Conservation (phyloP, 2,888 invertebrate species). For the Pantelozetes paolii region DNA sequence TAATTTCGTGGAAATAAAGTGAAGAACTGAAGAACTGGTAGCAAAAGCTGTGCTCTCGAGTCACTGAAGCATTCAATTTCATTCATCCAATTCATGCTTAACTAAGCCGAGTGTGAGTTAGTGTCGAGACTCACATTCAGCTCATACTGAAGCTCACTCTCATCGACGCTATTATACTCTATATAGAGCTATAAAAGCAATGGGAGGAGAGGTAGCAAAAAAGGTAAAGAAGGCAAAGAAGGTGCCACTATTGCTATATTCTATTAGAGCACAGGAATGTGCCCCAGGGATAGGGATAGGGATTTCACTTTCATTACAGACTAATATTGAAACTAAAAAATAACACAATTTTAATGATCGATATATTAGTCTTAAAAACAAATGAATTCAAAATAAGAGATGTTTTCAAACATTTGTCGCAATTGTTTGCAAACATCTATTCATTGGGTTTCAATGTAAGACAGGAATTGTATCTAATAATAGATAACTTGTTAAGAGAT, state of each 20-base stretch:
- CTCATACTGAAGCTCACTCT: not conserved
- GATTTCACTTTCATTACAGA: no score
- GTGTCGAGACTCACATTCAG: not conserved
- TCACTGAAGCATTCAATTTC: constrained; percentile 28
- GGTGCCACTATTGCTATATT: not conserved
- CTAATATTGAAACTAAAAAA: no score
- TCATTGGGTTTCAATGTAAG: not conserved
- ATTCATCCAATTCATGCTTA: constrained; percentile 32
- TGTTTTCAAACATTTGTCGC: no score
- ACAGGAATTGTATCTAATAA: no score
- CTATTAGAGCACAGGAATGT: not conserved
- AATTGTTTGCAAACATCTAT: not conserved
- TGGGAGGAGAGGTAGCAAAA: not conserved
- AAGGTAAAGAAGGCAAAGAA: not conserved
- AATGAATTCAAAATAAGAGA: no score
- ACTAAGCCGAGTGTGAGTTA: constrained; percentile 26
- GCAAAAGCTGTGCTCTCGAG: not conserved
- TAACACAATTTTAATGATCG: no score
- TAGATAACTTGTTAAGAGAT: not conserved
- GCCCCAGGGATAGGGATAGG: not conserved
- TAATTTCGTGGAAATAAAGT: constrained; percentile 36
- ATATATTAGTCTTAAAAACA: no score
- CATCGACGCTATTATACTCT: not conserved
- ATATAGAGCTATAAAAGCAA: constrained; percentile 4
- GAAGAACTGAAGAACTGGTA: constrained; percentile 29